Conservation (phyloP, 2,113 vertebrate genomes). For the Perca fluviatilis region DNA sequence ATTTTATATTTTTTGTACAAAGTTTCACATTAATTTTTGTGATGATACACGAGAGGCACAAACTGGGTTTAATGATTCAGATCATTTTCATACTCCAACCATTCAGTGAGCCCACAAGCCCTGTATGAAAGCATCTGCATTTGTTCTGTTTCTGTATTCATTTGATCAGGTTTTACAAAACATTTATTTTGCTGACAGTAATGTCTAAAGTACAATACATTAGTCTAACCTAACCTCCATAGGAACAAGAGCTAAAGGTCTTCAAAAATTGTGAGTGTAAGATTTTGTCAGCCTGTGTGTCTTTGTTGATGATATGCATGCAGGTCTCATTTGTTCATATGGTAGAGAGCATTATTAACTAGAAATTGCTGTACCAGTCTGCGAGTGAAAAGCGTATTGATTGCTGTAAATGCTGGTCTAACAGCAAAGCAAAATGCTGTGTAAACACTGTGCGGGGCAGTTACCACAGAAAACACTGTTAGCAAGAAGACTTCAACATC, state of each 20-base stretch:
- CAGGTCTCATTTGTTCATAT: conserved; percentile 40
- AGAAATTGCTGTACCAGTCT: conserved; percentile 58
- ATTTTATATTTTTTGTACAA: neutral
- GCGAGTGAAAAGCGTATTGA: conserved; percentile 53
- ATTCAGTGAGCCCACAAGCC: neutral
- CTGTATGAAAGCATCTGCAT: neutral
- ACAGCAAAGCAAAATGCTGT: conserved; percentile 39
- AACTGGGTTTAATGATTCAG: neutral
- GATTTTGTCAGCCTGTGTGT: neutral
- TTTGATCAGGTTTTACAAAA: neutral
- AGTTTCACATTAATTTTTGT: neutral
- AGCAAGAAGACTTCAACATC: conserved; percentile 20
- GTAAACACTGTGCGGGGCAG: conserved; percentile 45
- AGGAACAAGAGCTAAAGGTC: neutral
- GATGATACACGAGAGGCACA: neutral
- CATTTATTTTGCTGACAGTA: neutral
- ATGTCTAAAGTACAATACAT: too few relatives aligned
- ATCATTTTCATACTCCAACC: neutral
- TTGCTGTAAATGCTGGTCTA: conserved; percentile 39
- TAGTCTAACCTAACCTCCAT: neutral
- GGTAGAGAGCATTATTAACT: conserved; percentile 36
- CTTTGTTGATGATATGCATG: conserved; percentile 9
- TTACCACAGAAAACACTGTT: conserved; percentile 38
- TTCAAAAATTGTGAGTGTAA: neutral
- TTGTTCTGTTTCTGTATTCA: neutral